Base-by-base conservation (phyloP, 1,140 invertebrate genomes). In the Drosophila bocqueti region DNA sequence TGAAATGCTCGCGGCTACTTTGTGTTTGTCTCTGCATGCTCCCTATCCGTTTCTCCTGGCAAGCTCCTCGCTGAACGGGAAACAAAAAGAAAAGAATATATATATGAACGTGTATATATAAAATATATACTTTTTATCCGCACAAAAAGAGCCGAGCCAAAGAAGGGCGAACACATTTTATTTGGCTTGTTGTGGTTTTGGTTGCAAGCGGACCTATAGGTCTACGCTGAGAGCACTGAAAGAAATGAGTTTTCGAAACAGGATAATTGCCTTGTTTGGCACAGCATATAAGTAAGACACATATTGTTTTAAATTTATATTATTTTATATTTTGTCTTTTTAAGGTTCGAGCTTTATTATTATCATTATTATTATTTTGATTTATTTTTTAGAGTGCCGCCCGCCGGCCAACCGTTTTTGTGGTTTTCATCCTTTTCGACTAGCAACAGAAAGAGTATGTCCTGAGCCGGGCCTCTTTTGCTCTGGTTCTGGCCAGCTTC, bases 181-280 rank as follows among this genome's bases (percentile, higher is more conserved):
- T 89, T 87, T 89, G 77, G 84, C 83, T 87, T 89, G 81, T 89
- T 87, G 83, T 67, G 83, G 83, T 80, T 75, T 73, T 77, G 64
- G 79, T 40, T 60, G 63, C 72, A 24, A 76, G 55, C 61, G 45
- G 36, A 66, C 45, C 50, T 57, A 43, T 43, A 24, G 18, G 42
- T 65, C 66, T 47, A 45, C 18, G 29, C 26, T 49, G 9, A 31
- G 6, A 5, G 31, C 62, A 71, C 64, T 68, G 11, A 31, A 31
- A 67, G 6, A 64, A 67, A 67, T 36, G 7, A 2, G 45, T 21
- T 21, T 46, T 3, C 1, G 2, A 8, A 46, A 46, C 11, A 15
- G 21, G 21, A n/a, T n/a, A 24, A 24, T 24, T 24, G 24, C 24
- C 24, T 24, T 24, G 3, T 24, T 24, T 24, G 24, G 3, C 24